These are phyloP conservation scores for Euura saliciscinereae DNA, from an alignment of 1,140 invertebrate species.

Conservation along the genomic window DNA sequence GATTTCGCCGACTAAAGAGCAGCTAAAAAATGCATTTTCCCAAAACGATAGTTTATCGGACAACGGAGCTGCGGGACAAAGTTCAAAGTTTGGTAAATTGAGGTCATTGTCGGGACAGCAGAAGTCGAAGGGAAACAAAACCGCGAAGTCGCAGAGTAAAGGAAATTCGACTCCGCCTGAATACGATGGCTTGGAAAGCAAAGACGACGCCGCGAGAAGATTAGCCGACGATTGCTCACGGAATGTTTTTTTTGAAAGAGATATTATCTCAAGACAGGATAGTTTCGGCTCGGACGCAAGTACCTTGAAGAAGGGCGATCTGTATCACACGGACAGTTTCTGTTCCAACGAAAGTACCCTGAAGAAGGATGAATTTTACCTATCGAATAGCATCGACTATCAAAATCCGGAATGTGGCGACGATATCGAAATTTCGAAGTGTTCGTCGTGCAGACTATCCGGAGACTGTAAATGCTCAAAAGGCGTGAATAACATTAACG, in stretches of 20 bases:
- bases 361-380: constrained; percentile 26
- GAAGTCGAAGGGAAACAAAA: neutral
- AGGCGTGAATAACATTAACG: neutral
- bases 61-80: neutral
- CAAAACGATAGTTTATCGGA: constrained; percentile 23
- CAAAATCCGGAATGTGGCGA: too few species aligned
- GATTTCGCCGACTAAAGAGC: constrained; percentile 56
- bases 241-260: constrained; percentile 16
- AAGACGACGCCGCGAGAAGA: constrained; percentile 21
- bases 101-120: too few species aligned
- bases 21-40: constrained; percentile 44
- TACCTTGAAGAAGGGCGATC: constrained; percentile 22
- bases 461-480: constrained; percentile 16
- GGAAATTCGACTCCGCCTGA: constrained; percentile 19
- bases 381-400: neutral
- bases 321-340: constrained; percentile 29
- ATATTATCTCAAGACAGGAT: constrained; percentile 24
- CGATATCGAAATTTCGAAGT: constrained; percentile 20
- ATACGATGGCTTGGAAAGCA: constrained; percentile 18
- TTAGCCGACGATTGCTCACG: neutral
- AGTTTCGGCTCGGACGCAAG: constrained; percentile 34
- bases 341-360: constrained; percentile 35
- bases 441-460: neutral
- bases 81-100: neutral
- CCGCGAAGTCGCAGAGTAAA: neutral